Conservation (phyloP, 35 echinoderm and acorn worm genomes). For the Heliocidaris erythrogramma region DNA sequence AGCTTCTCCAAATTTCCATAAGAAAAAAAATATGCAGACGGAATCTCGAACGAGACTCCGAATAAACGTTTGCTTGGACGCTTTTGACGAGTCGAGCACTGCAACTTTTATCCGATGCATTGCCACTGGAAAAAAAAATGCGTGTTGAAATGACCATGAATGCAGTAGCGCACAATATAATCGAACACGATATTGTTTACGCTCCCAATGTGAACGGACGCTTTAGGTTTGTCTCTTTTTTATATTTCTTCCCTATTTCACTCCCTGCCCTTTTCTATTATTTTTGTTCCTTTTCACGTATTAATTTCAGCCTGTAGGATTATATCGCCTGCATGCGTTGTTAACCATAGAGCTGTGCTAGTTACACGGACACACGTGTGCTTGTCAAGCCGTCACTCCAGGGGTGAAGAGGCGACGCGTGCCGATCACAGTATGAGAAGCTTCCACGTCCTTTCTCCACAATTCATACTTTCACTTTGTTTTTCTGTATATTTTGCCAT, state of each 20-base stretch:
- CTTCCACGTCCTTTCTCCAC: neutral
- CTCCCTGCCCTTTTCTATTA: neutral
- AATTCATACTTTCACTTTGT: neutral
- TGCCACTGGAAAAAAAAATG: neutral
- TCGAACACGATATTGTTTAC: neutral
- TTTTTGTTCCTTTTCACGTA: neutral
- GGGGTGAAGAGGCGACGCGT: neutral
- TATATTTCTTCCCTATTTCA: neutral
- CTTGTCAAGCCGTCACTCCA: neutral
- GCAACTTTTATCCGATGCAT: neutral
- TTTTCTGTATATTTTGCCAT: too few relatives aligned
- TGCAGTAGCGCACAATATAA: neutral
- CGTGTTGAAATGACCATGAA: neutral
- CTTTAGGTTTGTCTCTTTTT: neutral
- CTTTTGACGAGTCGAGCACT: neutral
- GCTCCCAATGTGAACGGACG: neutral
- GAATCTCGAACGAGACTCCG: neutral
- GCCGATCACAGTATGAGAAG: neutral
- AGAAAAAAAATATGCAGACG: neutral
- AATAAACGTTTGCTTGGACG: neutral
- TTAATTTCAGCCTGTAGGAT: conserved; percentile 4
- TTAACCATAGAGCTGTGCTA: neutral
- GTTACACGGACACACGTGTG: conserved; percentile 25
- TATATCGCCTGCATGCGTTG: conserved; percentile 25
- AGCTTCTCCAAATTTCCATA: neutral